Evolutionary conservation across 2,888 invertebrate species (phyloP), one percentile per base, ranked within the genome.

Genomic region (Torymus aiolomorphi): DNA sequence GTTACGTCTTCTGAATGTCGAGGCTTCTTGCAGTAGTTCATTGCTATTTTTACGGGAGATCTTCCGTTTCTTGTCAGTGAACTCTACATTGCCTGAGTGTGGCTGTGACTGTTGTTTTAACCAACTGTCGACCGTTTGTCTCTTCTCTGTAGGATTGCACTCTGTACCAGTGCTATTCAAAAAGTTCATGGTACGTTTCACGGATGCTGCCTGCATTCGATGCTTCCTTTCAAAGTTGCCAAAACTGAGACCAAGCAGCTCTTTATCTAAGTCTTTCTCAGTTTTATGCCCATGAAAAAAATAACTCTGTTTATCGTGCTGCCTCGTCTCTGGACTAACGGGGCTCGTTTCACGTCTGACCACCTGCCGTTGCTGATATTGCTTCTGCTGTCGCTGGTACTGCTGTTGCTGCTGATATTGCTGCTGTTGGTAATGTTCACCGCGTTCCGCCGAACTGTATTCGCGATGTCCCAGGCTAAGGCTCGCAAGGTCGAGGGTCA

Each of bases 211-310:
- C 62, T 61, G 65, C 24, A 18, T 54, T 78, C 18, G 51, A 18
- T 5, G 57, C 24, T 18, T 24, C 54, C 2, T 73, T 24, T 62
- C 62, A 16, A 63, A 62, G 11, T 20, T 31, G 24, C 16, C 59
- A 11, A 54, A 12, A 18, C 56, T 1, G 18, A 57, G 49, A 10
- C 56, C 81, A 82, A 83, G 70, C 66, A 83, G 77, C 71, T 84
- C 84, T 74, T 83, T 84, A 83, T 87, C 86, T 86, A 87, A 80
- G 73, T 88, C 86, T 86, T 88, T 87, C 86, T 87, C 86, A 86
- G 86, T 85, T 87, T 88, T 88, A 86, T 88, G 87, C 86, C 87
- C 88, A 87, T 87, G 88, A 88, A 88, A 88, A 87, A 88, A 88
- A 88, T 88, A 88, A 81, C 86, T 87, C 85, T 87, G 88, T 57